Evolutionary conservation across 2,888 invertebrate genomes (phyloP).

Genomic region (Trichopoda pennipes): DNA sequence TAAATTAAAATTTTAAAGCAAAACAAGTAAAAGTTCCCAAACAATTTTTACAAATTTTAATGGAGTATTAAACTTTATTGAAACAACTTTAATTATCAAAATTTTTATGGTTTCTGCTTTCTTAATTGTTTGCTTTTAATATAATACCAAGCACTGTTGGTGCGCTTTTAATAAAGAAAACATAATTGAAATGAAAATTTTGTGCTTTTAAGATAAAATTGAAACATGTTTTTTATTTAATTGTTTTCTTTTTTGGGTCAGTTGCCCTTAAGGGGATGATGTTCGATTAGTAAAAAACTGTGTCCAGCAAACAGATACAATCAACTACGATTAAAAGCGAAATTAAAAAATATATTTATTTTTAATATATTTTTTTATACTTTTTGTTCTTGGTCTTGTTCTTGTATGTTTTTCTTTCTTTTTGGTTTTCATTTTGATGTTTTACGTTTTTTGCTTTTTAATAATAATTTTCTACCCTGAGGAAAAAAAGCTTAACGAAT

Average conservation of each 20-base stretch:
- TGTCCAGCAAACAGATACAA: conserved; percentile 29
- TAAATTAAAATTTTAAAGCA: too few species aligned
- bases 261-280: conserved; percentile 35
- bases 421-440: conserved; percentile 29
- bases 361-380: conserved; percentile 45
- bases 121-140: too few species aligned
- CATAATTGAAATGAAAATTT: neutral
- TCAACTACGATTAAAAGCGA: conserved; percentile 4
- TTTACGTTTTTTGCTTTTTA: conserved; percentile 31
- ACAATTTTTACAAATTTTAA: too few species aligned
- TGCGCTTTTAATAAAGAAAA: too few species aligned
- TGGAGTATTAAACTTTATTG: too few species aligned
- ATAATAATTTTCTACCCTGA: conserved; percentile 66
- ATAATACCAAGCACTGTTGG: too few species aligned
- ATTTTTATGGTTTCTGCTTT: too few species aligned
- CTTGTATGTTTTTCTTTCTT: conserved; percentile 35
- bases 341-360: conserved; percentile 23
- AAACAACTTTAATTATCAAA: too few species aligned
- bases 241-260: neutral
- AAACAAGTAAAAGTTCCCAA: too few species aligned
- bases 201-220: conserved; percentile 20
- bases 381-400: conserved; percentile 43
- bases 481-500: conserved; percentile 62
- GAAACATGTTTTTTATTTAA: neutral
- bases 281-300: conserved; percentile 25